Base-by-base conservation (phyloP, 92 coral and sea anemone species). In the Chrysogorgia sp. region DNA sequence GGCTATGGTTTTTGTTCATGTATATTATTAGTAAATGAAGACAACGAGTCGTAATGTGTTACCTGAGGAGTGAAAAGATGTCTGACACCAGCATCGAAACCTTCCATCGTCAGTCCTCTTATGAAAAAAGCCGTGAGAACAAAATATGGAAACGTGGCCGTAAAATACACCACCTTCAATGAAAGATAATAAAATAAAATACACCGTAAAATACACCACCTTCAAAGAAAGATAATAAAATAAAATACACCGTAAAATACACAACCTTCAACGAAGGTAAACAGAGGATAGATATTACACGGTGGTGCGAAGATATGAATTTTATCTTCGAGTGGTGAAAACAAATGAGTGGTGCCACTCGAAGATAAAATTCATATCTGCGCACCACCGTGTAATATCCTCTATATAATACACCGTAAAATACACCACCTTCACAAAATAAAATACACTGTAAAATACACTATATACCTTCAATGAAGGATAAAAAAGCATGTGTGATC, bases 11-110 rank as follows among this genome's bases (percentile, higher is more conserved):
- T 7, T 15, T 7, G 15, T 47, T 6, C 2, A 47, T 7, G 15
- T 15, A 47, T 6, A 22, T 19, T 70, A 5, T 21, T 41, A 31
- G 50, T 10, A 47, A 3, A 5, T 67, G 2, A 24, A 23, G 53
- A 21, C 6, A 19, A 0, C 29, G 3, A 13, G 9, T 7, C 40
- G 1, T 9, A 22, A 77, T 52, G 21, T 5, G 22, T 33, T 85
- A 92, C 97, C 97, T 92, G 91, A 33, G 97, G 97, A 14, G 97
- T 92, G 68, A 92, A 92, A 61, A 92, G 79, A 62, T 92, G 87
- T 22, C 77, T 84, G 9, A 92, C 76, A 34, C 97, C 97, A 22
- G 84, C 76, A 35, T 91, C 94, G 37, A 85, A 85, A 28, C 97
- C 97, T 64, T 90, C 89, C 41, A 92, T 84, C 3, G 88, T 74